Base-by-base conservation (phyloP, 1,140 invertebrate species). In the Acromyrmex charruanus region DNA sequence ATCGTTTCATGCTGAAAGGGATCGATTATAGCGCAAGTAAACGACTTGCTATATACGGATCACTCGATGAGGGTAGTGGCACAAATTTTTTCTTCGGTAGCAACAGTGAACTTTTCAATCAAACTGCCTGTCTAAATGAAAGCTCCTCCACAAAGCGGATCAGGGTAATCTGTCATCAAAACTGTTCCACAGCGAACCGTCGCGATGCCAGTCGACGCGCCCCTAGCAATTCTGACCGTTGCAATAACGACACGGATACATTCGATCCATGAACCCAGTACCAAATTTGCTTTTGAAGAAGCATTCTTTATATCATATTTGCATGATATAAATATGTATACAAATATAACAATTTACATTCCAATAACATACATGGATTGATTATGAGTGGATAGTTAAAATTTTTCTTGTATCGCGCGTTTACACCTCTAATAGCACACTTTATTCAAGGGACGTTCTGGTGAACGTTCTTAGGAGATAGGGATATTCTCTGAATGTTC, bases 161-260 rank as follows among this genome's bases (percentile, higher is more conserved):
- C 94, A 92, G 94, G 94, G 94, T 95, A 95, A 95, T 95, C 95
- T 95, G 95, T 95, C 95, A 95, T 95, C 94, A 94, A 93, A 93
- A 93, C 93, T 92, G 93, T 88, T 94, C 93, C 90, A 93, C 91
- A 86, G 77, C 88, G 91, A 92, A 90, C 93, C 92, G 92, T 88
- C 90, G 90, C 93, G 91, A 93, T 92, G 94, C 88, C 93, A 94
- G 92, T 93, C 94, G 93, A 93, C 65, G n/a, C 91, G 90, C 91
- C 91, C 87, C 86, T 90, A 87, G 90, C 87, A 90, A 86, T 72
- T 86, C 89, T 90, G 90, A 93, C 79, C 79, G 89, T 90, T 87
- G 85, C 88, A 86, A 84, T 72, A 66, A 89, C 85, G 61, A 82
- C 65, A 51, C 85, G 63, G 63, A 7, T 82, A 66, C 74, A 80